Percentiles rank a stretch among this genome's conserved stretches.
Evolutionary conservation across 2,113 vertebrate genomes (phyloP).

Genomic region (Bambusicola thoracicus): DNA sequence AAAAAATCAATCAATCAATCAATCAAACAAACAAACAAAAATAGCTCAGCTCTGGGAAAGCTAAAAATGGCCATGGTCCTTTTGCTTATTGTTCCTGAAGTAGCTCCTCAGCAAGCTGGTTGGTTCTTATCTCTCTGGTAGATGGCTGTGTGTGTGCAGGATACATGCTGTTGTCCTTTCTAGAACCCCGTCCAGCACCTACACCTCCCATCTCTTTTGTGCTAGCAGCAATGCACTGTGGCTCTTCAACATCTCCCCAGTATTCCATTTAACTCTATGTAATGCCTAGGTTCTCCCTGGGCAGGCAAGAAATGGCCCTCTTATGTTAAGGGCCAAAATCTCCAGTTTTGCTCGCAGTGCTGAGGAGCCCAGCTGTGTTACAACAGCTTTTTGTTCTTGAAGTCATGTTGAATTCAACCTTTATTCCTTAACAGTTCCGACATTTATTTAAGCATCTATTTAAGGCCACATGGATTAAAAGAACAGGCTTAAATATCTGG

Average conservation of each 20-base stretch:
- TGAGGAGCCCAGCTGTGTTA: not conserved
- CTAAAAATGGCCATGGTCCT: not conserved
- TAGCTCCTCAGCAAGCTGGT: not conserved
- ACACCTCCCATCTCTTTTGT: not conserved
- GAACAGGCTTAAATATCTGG: not conserved
- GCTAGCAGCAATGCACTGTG: not conserved
- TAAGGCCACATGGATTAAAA: not conserved
- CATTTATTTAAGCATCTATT: not conserved
- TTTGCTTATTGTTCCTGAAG: not conserved
- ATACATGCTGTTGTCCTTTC: not conserved
- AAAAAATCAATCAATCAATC: not conserved
- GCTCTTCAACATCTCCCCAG: not conserved
- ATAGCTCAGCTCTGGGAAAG: no score
- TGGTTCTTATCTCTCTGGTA: not conserved
- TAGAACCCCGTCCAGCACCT: not conserved
- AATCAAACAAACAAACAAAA: not conserved
- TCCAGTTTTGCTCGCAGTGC: not conserved
- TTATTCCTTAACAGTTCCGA: not conserved
- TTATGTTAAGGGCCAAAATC: not conserved
- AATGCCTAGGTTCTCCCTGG: not conserved
- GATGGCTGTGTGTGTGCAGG: not conserved
- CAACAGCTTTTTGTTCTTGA: not conserved
- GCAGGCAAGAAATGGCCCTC: not conserved
- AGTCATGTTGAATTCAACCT: not conserved
- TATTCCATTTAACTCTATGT: not conserved